A percentile compares a stretch with the other conserved stretches of the same genome.
Evolutionary conservation across 1,140 invertebrate species (phyloP).

Genomic region (Coenobita brevimanus): DNA sequence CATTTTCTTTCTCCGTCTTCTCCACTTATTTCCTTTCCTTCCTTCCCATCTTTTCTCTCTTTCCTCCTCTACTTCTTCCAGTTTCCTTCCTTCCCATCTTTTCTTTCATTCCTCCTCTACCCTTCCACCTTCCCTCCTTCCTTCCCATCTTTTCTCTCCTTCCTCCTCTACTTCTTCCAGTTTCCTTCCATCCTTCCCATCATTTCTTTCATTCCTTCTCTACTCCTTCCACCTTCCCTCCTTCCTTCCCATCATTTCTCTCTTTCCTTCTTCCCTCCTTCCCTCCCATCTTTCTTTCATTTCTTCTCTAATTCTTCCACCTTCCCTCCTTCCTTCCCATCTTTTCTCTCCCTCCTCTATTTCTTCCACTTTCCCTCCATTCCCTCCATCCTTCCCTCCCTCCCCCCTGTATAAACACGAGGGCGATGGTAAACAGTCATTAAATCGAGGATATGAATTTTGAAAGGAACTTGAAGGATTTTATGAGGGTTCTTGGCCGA

Average conservation of each 20-base stretch:
- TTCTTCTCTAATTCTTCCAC: background rate
- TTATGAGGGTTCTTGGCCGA: conserved; percentile 60
- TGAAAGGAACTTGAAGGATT: conserved; percentile 66
- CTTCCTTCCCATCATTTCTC: too few relatives aligned
- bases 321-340: background rate
- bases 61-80: background rate
- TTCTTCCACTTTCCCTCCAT: background rate
- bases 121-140: background rate
- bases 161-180: background rate
- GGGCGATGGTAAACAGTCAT: conserved; percentile 66
- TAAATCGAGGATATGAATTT: conserved; percentile 67
- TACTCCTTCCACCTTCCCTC: background rate
- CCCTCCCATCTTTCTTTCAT: background rate
- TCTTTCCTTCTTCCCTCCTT: background rate
- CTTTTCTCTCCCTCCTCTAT: background rate
- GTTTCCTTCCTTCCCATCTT: background rate
- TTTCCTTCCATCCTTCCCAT: background rate
- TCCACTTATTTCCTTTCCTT: too few relatives aligned
- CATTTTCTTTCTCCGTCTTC: too few relatives aligned
- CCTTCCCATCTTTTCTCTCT: background rate
- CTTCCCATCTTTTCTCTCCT: background rate
- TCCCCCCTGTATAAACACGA: conserved; percentile 62
- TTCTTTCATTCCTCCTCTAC: background rate
- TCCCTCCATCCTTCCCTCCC: background rate
- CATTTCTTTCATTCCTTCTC: background rate